phyloP scores from a whole-genome alignment of 53 echinoderm and acorn worm species.

The Mesocentrotus franciscanus region DNA sequence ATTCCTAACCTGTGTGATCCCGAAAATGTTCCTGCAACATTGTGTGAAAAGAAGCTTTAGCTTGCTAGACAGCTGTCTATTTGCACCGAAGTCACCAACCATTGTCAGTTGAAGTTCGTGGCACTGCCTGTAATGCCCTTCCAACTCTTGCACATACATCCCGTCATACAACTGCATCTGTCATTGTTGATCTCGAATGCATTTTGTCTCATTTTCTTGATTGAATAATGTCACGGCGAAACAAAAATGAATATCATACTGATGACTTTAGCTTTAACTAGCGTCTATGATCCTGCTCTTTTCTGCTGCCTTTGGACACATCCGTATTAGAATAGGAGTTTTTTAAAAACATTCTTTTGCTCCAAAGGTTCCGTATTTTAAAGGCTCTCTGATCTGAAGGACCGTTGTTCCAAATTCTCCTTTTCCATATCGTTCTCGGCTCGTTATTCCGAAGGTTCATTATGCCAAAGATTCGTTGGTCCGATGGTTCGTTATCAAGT shows the following conservation, averaged over 20 bases:
- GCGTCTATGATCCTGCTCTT: too few relatives aligned
- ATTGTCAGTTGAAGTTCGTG: not conserved
- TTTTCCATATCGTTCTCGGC: not conserved
- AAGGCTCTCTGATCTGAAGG: not conserved
- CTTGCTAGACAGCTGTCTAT: not conserved
- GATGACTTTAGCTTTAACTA: too few relatives aligned
- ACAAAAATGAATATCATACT: not conserved
- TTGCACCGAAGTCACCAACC: not conserved
- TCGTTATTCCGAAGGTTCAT: not conserved
- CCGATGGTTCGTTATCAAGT: too few relatives aligned
- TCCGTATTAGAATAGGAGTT: too few relatives aligned
- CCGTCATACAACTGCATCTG: not conserved
- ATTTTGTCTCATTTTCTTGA: not conserved
- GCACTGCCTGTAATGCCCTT: not conserved
- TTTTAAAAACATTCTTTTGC: too few relatives aligned
- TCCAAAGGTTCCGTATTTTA: not conserved
- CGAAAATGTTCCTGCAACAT: conserved; percentile 16
- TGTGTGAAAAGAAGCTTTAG: not conserved
- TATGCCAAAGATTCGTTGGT: not conserved
- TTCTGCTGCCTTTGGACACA: too few relatives aligned
- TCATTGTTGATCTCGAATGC: not conserved
- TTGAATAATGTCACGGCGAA: not conserved
- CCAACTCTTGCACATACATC: not conserved
- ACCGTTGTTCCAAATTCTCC: too few relatives aligned
- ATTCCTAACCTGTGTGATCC: not conserved